A percentile compares a stretch with the other conserved stretches of the same genome.
These are phyloP conservation scores for Limnephilus auricula DNA, from an alignment of 2,888 invertebrate species.

Conservation along the genomic window DNA sequence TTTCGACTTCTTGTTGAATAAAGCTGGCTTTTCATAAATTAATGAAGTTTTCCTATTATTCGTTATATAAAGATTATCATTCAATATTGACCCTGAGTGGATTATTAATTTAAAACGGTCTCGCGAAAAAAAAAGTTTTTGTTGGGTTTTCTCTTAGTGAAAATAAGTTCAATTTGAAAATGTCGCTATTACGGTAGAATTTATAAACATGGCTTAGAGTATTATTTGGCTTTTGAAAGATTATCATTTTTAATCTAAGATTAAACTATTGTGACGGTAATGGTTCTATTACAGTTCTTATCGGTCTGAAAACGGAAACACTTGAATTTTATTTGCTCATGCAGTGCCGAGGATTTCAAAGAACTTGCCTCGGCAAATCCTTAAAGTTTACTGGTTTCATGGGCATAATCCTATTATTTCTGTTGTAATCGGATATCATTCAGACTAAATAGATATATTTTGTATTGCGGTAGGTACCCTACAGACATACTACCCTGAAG, in stretches of 20 bases:
- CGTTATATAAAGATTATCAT: too few species aligned
- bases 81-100: too few species aligned
- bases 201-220: background rate
- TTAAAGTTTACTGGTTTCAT: background rate
- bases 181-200: background rate
- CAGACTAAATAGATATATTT: background rate
- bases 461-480: background rate
- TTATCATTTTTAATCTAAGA: background rate
- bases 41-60: too few species aligned
- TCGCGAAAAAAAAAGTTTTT: too few species aligned
- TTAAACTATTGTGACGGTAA: background rate
- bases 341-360: background rate
- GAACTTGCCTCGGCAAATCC: background rate
- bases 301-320: background rate
- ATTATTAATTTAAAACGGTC: too few species aligned
- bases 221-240: background rate
- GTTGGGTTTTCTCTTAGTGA: too few species aligned
- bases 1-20: too few species aligned
- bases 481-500: too few species aligned
- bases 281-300: background rate
- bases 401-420: background rate
- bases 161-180: too few species aligned
- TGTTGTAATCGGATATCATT: background rate
- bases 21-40: too few species aligned
- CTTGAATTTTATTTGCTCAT: background rate